These are phyloP conservation scores for Syngnathoides biaculeatus DNA, from an alignment of 2,113 vertebrate species.

Conservation along the genomic window DNA sequence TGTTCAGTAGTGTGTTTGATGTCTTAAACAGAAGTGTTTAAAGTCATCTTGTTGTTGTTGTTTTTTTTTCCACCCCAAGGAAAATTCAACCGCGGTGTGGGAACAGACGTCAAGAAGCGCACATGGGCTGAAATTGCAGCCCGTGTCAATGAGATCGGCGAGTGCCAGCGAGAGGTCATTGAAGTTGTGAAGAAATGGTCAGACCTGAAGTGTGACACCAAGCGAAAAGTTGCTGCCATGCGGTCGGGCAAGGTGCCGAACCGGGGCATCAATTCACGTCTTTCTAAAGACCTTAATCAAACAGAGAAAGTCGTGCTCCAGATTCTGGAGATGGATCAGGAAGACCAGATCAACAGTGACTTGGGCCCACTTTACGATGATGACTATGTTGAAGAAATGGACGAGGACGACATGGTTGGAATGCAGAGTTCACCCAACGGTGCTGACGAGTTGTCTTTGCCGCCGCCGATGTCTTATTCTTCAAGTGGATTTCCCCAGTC, in stretches of 20 bases:
- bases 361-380: slow-evolving; percentile 62
- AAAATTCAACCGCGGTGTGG: slow-evolving; percentile 74
- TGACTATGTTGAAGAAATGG: slow-evolving; percentile 63
- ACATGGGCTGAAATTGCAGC: slow-evolving; percentile 77
- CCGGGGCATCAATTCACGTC: slow-evolving; percentile 54
- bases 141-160: slow-evolving; percentile 75
- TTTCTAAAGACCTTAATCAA: slow-evolving; percentile 67
- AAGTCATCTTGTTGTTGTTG: neutral
- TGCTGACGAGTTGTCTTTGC: slow-evolving; percentile 42
- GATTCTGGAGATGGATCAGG: slow-evolving; percentile 73
- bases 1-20: too few species aligned
- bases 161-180: slow-evolving; percentile 75
- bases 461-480: slow-evolving; percentile 42
- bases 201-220: slow-evolving; percentile 77
- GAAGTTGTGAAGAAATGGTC: slow-evolving; percentile 81
- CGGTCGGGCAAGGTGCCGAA: slow-evolving; percentile 51
- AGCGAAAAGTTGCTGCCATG: slow-evolving; percentile 73
- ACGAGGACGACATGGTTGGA: slow-evolving; percentile 68
- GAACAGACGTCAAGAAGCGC: slow-evolving; percentile 69
- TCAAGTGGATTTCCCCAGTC: slow-evolving; percentile 23
- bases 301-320: slow-evolving; percentile 73
- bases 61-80: slow-evolving; percentile 43
- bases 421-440: slow-evolving; percentile 66
- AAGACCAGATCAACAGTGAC: slow-evolving; percentile 38
- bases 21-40: neutral